Conservation (phyloP, 2,888 invertebrate genomes). For the Campopleginae sp. region DNA sequence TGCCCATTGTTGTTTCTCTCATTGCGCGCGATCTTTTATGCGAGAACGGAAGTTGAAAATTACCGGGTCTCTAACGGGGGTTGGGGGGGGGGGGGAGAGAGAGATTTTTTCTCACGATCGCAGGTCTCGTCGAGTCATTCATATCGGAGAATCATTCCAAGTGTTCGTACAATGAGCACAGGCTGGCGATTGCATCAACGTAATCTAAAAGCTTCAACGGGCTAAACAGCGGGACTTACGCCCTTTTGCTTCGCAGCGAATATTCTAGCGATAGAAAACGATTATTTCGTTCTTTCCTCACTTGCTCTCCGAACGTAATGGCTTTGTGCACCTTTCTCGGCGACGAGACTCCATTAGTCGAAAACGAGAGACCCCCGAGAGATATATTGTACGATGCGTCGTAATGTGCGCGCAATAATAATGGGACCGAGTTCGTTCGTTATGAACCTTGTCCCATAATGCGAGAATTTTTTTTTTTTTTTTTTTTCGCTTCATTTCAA, state of each 20-base stretch:
- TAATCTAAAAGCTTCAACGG: not conserved
- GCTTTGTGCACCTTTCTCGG: constrained; percentile 58
- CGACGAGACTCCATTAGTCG: constrained; percentile 54
- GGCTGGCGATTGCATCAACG: constrained; percentile 3
- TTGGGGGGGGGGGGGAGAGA: too few species aligned
- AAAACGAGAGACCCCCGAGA: constrained; percentile 57
- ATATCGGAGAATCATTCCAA: constrained; percentile 43
- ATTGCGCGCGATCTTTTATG: constrained; percentile 67
- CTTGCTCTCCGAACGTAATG: constrained; percentile 47
- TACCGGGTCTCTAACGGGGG: constrained; percentile 74
- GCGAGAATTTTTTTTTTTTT: constrained; percentile 37
- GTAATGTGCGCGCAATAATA: constrained; percentile 45
- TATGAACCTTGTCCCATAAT: constrained; percentile 37
- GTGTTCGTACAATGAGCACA: not conserved
- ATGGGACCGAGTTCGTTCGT: constrained; percentile 62
- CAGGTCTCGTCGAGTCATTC: constrained; percentile 53
- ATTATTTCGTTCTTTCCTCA: constrained; percentile 40
- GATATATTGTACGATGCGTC: constrained; percentile 51
- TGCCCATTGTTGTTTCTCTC: constrained; percentile 70
- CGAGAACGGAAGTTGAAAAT: constrained; percentile 83
- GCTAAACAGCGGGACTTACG: not conserved
- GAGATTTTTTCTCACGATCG: constrained; percentile 80
- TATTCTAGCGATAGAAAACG: not conserved
- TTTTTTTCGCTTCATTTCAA: constrained; percentile 11
- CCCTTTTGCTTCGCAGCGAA: constrained; percentile 15